Evolutionary conservation across 2,113 vertebrate genomes (phyloP), one percentile per base, ranked within the genome.

Genomic region (Gobiocypris rarus): DNA sequence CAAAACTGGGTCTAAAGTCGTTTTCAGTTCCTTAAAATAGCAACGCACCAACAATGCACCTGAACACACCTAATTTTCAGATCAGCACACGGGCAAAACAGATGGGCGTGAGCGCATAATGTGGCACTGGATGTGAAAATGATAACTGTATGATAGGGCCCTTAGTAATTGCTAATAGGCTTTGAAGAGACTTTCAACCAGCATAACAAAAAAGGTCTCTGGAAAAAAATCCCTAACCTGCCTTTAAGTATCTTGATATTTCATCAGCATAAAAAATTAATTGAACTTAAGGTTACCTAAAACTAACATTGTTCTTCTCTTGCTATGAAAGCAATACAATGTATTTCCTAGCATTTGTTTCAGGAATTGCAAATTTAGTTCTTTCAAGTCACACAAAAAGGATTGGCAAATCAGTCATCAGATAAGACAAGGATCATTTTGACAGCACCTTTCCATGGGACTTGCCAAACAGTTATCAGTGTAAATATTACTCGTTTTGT

Each of bases 381-480:
- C 3, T 70, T 43, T 70, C 19, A 43, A 70, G 43, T 52, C n/a
- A 71, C 31, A 43, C 26, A 48, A 58, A 70, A 73, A 19, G 22
- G 34, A 43, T 28, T 61, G 54, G 34, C 19, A 9, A 43, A 34
- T 19, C 22, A 52, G 65, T 22, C 43, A 52, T 63, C 50, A 41
- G 41, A 58, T n/a, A n/a, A 82, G 52, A 82, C 24, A 43, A 34
- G 19, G 34, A 52, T 65, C 1, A 63, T n/a, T 83, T 58, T 34
- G 38, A 74, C 26, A 58, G 38, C 41, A 63, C 52, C 26, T 75
- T 83, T 7, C 22, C 1, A 43, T 54, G 52, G 34, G 38, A 43
- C 50, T 69, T 73, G 6, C 15, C n/a, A 67, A 56, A 65, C 56
- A 75, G 71, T 24, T 75, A 65, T 26, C 52, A 19, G 69, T 71